phyloP scores from a whole-genome alignment of 2,113 vertebrate species.

The Euleptes europaea region DNA sequence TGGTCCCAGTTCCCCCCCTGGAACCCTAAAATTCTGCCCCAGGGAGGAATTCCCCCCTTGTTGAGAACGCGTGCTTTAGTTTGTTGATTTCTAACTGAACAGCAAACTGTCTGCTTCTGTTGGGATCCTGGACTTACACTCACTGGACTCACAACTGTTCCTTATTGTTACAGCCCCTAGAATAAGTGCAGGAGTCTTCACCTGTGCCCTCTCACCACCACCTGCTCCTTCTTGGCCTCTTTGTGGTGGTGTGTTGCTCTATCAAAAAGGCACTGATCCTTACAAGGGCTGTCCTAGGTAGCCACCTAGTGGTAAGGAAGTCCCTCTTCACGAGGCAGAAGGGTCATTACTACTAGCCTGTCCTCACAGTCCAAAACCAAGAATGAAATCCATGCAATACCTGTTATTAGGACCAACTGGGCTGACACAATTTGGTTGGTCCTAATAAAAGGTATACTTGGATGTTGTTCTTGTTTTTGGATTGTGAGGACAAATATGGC shows the following conservation, averaged over 20 bases:
- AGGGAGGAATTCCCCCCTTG: too few species aligned
- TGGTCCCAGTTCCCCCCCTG: too few species aligned
- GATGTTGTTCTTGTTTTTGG: too few species aligned
- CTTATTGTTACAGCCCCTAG: not conserved
- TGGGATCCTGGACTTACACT: not conserved
- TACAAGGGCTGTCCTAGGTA: not conserved
- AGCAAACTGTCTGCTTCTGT: not conserved
- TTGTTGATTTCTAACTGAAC: not conserved
- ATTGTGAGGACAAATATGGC: too few species aligned
- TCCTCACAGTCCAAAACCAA: too few species aligned
- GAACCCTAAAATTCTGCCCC: too few species aligned
- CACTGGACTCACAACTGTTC: not conserved
- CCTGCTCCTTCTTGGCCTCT: not conserved
- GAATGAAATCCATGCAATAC: too few species aligned
- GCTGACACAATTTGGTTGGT: too few species aligned
- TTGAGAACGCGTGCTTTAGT: too few species aligned
- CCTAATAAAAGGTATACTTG: too few species aligned
- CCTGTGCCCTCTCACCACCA: too few species aligned
- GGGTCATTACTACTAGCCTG: not conserved
- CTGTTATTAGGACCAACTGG: too few species aligned
- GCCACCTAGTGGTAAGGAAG: constrained; percentile 9
- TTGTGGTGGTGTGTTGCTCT: not conserved
- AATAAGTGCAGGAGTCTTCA: not conserved
- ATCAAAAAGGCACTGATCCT: not conserved
- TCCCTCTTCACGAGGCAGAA: not conserved